Conservation (phyloP, 1,140 invertebrate species). For the Daktulosphaira vitifoliae region DNA sequence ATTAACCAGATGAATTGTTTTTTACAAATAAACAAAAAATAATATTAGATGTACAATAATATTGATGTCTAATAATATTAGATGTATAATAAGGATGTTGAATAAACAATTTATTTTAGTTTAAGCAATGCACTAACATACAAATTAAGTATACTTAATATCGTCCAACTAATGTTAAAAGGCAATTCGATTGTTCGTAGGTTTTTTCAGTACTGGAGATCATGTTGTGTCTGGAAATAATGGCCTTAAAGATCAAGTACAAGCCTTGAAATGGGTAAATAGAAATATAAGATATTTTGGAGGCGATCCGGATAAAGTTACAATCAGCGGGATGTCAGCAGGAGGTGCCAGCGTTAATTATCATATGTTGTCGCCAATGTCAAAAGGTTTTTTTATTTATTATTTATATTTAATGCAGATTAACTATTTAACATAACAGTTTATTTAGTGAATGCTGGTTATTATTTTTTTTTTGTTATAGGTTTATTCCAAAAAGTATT, state of each 20-base stretch:
- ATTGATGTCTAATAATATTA: no score
- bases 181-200: constrained; percentile 29
- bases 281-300: constrained; percentile 52
- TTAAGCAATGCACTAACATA: no score
- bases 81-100: no score
- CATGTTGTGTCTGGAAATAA: constrained; percentile 52
- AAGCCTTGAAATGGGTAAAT: constrained; percentile 55
- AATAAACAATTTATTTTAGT: no score
- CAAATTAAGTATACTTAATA: no score
- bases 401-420: no score
- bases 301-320: constrained; percentile 50
- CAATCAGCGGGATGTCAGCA: constrained; percentile 50
- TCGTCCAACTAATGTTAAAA: no score
- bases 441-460: no score
- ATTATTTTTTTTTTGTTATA: neutral
- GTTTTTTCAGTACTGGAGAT: constrained; percentile 49
- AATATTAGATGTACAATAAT: no score
- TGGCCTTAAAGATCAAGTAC: constrained; percentile 53
- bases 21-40: no score
- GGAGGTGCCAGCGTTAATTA: constrained; percentile 53
- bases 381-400: constrained; percentile 4
- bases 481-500: constrained; percentile 36
- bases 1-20: no score
- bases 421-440: no score
- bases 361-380: constrained; percentile 51